Conservation (phyloP, 2,888 invertebrate species). For the Eristalis tenax region DNA sequence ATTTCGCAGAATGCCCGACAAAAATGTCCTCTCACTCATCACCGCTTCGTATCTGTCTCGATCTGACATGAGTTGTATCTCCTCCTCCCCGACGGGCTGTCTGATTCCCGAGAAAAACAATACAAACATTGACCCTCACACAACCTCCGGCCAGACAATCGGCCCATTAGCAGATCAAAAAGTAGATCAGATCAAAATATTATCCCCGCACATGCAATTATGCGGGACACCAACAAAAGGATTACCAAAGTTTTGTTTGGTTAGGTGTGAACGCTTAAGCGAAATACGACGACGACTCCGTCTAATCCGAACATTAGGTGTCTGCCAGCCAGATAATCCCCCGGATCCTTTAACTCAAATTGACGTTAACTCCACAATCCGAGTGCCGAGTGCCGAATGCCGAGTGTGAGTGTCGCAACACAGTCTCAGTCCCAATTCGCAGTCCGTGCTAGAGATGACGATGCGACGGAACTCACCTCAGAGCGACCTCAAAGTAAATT, state of each 20-base stretch:
- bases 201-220: slow-evolving; percentile 69
- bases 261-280: slow-evolving; percentile 67
- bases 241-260: slow-evolving; percentile 41
- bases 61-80: not conserved
- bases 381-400: not conserved
- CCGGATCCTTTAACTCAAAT: slow-evolving; percentile 24
- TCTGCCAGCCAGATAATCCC: slow-evolving; percentile 46
- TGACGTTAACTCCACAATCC: slow-evolving; percentile 11
- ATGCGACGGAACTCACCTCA: not conserved
- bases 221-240: slow-evolving; percentile 22
- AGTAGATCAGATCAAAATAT: slow-evolving; percentile 70
- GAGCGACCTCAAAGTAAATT: slow-evolving; percentile 42
- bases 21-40: no score
- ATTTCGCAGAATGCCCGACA: no score
- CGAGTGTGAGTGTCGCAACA: not conserved
- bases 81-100: not conserved
- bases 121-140: not conserved
- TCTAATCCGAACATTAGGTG: slow-evolving; percentile 48
- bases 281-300: slow-evolving; percentile 34
- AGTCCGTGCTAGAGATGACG: not conserved
- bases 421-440: not conserved
- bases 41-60: not conserved
- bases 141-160: slow-evolving; percentile 16
- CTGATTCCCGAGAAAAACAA: not conserved
- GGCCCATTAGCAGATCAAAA: slow-evolving; percentile 52